Evolutionary conservation across 2,888 invertebrate genomes (phyloP).

Genomic region (Caenorhabditis angaria): DNA sequence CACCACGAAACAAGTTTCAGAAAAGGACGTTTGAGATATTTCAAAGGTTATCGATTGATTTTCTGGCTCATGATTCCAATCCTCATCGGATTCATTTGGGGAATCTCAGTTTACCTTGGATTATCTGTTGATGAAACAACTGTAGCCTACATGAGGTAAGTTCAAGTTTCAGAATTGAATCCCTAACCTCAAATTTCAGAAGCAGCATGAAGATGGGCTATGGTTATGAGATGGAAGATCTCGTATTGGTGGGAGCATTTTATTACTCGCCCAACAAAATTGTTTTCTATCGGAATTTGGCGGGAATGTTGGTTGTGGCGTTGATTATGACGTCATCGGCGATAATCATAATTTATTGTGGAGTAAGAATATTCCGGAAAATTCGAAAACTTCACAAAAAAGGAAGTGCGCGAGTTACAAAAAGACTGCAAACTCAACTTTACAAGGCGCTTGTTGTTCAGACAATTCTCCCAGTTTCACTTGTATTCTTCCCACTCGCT

Average conservation of each 20-base stretch:
- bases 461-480: conserved; percentile 27
- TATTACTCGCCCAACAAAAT: conserved; percentile 16
- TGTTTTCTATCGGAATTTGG: conserved; percentile 11
- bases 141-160: conserved; percentile 18
- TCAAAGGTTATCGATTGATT: conserved; percentile 19
- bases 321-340: conserved; percentile 20
- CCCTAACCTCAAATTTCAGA: conserved; percentile 10
- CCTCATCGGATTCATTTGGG: conserved; percentile 10
- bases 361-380: conserved; percentile 10
- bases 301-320: conserved; percentile 11
- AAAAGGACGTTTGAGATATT: conserved; percentile 24
- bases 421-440: conserved; percentile 21
- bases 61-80: conserved; percentile 22
- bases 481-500: conserved; percentile 25
- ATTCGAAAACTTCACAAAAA: conserved; percentile 16
- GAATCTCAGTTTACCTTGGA: not conserved
- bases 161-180: too few relatives aligned
- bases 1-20: too few relatives aligned
- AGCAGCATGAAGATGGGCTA: conserved; percentile 4
- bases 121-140: conserved; percentile 10
- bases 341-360: conserved; percentile 16
- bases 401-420: conserved; percentile 26
- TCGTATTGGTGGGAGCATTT: conserved; percentile 15
- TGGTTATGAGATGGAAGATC: conserved; percentile 10
- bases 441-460: conserved; percentile 30